Evolutionary conservation across 2,113 vertebrate species (phyloP).

Genomic region (Limanda limanda): DNA sequence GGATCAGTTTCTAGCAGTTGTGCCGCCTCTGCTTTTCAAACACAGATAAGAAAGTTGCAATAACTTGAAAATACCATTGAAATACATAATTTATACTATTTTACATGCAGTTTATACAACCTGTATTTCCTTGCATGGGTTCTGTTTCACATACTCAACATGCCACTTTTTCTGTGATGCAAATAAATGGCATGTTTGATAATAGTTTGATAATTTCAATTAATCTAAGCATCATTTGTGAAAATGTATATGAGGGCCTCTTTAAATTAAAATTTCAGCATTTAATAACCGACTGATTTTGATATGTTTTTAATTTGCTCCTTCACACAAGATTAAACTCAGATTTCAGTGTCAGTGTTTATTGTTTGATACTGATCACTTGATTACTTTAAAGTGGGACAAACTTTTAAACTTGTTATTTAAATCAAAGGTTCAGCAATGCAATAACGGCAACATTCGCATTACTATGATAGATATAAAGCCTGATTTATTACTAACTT

Average conservation of each 20-base stretch:
- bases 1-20: conserved; percentile 20
- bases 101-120: too few species aligned
- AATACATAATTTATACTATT: too few species aligned
- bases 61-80: not conserved
- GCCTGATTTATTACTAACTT: too few species aligned
- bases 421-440: not conserved
- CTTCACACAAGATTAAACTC: not conserved
- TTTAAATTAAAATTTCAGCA: not conserved
- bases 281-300: not conserved
- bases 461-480: too few species aligned
- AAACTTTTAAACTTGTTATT: not conserved
- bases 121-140: not conserved
- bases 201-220: not conserved
- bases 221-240: not conserved
- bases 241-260: not conserved
- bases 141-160: not conserved
- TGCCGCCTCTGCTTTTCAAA: conserved; percentile 13
- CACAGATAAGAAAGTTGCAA: conserved; percentile 4
- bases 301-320: not conserved
- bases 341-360: not conserved
- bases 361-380: not conserved
- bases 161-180: not conserved
- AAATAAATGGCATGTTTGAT: not conserved
- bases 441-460: too few species aligned
- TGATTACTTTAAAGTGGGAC: not conserved